Evolutionary conservation across 2,113 vertebrate genomes (phyloP), one percentile per base, ranked within the genome.

Genomic region (Tragelaphus buxtoni): DNA sequence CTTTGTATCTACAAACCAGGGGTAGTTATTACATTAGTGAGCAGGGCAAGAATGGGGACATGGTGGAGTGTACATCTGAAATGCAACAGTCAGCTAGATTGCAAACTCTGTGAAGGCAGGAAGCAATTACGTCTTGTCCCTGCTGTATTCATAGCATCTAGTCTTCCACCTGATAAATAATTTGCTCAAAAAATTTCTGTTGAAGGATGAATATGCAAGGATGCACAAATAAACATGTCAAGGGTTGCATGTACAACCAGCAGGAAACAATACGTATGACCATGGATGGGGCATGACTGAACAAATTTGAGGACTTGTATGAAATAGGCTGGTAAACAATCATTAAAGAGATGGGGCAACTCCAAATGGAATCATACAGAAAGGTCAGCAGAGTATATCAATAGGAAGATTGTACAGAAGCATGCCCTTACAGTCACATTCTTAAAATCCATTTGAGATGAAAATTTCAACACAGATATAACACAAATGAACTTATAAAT

Each of bases 401-500:
- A 55, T 2, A 28, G 32, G 39, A 18, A 0, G 18, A 32, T 9
- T 56, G 1, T 9, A 88, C 18, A 76, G 53, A 18, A 77, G 58
- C 85, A 47, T 45, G 39, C 1, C 30, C 83, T 87, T 49, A 76
- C 58, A 32, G 8, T 30, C 61, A 83, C 22, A 4, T 56, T 32
- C 61, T 45, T 88, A 35, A 20, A 28, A 88, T 60, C 83, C 49
- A 56, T 32, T 17, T 81, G 56, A 85, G 17, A 91, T 61, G n/a
- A 32, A 65, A 80, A 60, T 91, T 93, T 60, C 87, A 79, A 77
- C 35, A 51, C 84, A 69, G 22, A 65, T 77, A 49, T 18, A 17
- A 77, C 74, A 77, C 28, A 77, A 5, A 32, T 47, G 45, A 49
- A 47, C 28, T 49, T 77, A 77, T 77, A 47, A 30, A 49, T 47